phyloP scores from a whole-genome alignment of 2,113 vertebrate species.

The Suncus etruscus region DNA sequence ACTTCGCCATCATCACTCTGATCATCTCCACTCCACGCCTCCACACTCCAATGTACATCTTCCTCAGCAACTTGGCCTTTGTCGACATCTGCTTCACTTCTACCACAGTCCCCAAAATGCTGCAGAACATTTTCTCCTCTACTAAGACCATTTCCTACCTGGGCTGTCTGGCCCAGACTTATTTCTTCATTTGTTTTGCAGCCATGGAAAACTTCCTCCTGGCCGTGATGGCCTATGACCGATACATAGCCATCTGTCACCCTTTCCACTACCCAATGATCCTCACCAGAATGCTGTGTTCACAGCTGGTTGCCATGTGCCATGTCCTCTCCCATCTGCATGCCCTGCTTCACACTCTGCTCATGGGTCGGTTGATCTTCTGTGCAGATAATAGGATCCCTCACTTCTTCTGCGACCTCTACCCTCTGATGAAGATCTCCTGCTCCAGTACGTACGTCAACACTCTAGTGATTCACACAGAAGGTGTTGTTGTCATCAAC shows the following conservation, averaged over 20 bases:
- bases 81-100: slow-evolving; percentile 77
- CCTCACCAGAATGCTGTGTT: slow-evolving; percentile 66
- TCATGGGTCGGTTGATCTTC: slow-evolving; percentile 64
- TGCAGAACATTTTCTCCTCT: slow-evolving; percentile 74
- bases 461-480: slow-evolving; percentile 77
- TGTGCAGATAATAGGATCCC: slow-evolving; percentile 76
- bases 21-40: slow-evolving; percentile 61
- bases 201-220: slow-evolving; percentile 79
- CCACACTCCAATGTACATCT: slow-evolving; percentile 77
- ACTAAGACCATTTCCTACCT: slow-evolving; percentile 72
- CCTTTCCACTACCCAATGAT: slow-evolving; percentile 64
- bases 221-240: slow-evolving; percentile 77
- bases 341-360: slow-evolving; percentile 70
- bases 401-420: slow-evolving; percentile 81
- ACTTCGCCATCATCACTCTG: slow-evolving; percentile 64
- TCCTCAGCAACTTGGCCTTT: slow-evolving; percentile 77
- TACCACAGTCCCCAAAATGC: slow-evolving; percentile 75
- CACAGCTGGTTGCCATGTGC: slow-evolving; percentile 58
- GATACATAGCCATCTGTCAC: slow-evolving; percentile 72
- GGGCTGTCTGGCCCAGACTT: slow-evolving; percentile 75
- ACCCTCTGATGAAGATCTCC: slow-evolving; percentile 77
- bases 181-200: slow-evolving; percentile 80
- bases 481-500: slow-evolving; percentile 71
- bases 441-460: slow-evolving; percentile 71
- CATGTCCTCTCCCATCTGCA: slow-evolving; percentile 72